Base-by-base conservation (phyloP, 2,797 vertebrate species). In the Yasuhikotakia modesta region DNA sequence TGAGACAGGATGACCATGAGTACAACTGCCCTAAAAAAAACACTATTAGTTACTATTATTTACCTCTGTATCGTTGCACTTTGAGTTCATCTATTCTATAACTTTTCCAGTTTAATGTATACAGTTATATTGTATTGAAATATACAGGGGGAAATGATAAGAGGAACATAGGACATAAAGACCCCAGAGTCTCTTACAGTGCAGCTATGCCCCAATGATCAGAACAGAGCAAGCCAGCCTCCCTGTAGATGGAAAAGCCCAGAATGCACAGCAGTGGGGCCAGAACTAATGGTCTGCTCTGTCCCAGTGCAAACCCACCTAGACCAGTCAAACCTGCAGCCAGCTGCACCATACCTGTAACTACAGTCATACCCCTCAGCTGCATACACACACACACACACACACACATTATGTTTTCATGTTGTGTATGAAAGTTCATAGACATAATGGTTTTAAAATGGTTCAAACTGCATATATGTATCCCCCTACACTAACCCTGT, bases 211-310 rank as follows among this genome's bases (percentile, higher is more conserved):
- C 91, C 95, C 95, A 95, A 85, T 88, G 94, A 70, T 90, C 81
- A 0, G 93, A 94, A 81, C 94, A 95, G 80, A 95, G 91, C 69
- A 92, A 87, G 48, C 93, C 93, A 0, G 93, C 93, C 76, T 94
- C 92, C 70, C 90, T 93, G 89, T 95, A 94, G 8, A 91, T 85
- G 0, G 93, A 94, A 11, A 95, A 89, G 0, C 95, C 95, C 0
- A 94, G 92, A 77, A 95, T 88, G 69, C 93, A 92, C 60, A 95
- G 90, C 61, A 90, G 89, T 5, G 95, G 94, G 0, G 95, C 93
- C 86, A 95, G 85, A 19, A 95, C 93, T 89, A 96, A 91, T 16
- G 95, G 95, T 21, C 94, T 92, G 0, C 92, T 94, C 79, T 35
- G 87, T 66, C 0, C 66, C 0, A 84, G 80, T 52, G 91, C 82